Evolutionary conservation across 2,888 invertebrate genomes (phyloP).

Genomic region (Trichopoda pennipes): DNA sequence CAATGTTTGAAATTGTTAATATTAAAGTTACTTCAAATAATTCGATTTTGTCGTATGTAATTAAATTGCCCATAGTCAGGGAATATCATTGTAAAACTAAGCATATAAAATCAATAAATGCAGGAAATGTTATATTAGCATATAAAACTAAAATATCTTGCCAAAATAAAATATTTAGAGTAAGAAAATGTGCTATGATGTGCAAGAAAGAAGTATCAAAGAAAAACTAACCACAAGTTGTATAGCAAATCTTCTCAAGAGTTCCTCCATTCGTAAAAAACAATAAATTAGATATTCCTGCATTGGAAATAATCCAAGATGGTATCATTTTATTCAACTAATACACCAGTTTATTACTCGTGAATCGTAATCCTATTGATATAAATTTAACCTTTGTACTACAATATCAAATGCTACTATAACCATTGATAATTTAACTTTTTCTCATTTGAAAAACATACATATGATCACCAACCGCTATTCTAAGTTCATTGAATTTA

Average conservation of each 20-base stretch:
- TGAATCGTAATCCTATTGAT: no score
- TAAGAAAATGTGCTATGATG: slow-evolving; percentile 6
- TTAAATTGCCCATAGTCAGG: neutral
- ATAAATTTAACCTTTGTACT: no score
- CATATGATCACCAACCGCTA: no score
- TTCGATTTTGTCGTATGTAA: neutral
- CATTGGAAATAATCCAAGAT: slow-evolving; percentile 15
- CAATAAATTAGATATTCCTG: slow-evolving; percentile 1
- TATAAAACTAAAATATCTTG: neutral
- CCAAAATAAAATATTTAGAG: neutral
- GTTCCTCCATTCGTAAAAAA: slow-evolving; percentile 20
- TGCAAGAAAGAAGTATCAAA: neutral
- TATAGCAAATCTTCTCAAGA: slow-evolving; percentile 3
- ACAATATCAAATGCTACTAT: no score
- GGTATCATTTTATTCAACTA: slow-evolving; percentile 12
- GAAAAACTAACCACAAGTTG: neutral
- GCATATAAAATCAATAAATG: slow-evolving; percentile 1
- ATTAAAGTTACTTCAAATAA: slow-evolving; percentile 10
- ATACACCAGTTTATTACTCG: neutral
- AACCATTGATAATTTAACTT: no score
- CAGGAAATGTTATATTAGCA: slow-evolving; percentile 1
- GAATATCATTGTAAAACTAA: slow-evolving; percentile 10
- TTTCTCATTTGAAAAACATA: no score
- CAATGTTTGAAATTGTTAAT: slow-evolving; percentile 3
- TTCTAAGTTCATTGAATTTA: no score